phyloP scores from a whole-genome alignment of 2,797 vertebrate species.

The Platyrinchus mystaceus region DNA sequence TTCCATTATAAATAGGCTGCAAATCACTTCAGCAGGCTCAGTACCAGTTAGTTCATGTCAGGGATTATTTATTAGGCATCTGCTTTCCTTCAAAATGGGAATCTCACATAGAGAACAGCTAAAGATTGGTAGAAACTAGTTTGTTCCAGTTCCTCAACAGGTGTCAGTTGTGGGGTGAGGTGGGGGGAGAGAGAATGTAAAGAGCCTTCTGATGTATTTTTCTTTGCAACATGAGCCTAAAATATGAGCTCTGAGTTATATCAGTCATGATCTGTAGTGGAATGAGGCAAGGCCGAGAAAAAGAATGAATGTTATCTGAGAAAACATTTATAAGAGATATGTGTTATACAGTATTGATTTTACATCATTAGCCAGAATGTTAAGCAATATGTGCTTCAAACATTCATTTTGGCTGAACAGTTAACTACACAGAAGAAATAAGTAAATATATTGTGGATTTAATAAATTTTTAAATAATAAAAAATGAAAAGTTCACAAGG shows the following conservation, averaged over 20 bases:
- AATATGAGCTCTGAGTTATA: constrained; percentile 5
- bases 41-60: not conserved
- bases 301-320: not conserved
- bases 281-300: not conserved
- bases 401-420: constrained; percentile 1
- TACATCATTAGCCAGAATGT: not conserved
- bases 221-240: constrained; percentile 26
- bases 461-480: constrained; percentile 14
- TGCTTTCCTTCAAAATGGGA: constrained; percentile 39
- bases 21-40: not conserved
- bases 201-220: constrained; percentile 11
- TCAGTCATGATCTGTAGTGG: not conserved
- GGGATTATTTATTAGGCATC: constrained; percentile 39
- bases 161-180: not conserved
- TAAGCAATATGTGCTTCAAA: not conserved
- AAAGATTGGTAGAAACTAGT: constrained; percentile 46
- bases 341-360: not conserved
- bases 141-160: constrained; percentile 55
- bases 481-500: not conserved
- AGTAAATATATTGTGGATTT: not conserved
- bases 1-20: not conserved
- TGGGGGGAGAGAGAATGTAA: not conserved
- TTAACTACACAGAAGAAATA: not conserved
- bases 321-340: not conserved
- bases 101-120: constrained; percentile 19